phyloP scores from a whole-genome alignment of 1,140 invertebrate genomes.

The Halictus rubicundus region DNA sequence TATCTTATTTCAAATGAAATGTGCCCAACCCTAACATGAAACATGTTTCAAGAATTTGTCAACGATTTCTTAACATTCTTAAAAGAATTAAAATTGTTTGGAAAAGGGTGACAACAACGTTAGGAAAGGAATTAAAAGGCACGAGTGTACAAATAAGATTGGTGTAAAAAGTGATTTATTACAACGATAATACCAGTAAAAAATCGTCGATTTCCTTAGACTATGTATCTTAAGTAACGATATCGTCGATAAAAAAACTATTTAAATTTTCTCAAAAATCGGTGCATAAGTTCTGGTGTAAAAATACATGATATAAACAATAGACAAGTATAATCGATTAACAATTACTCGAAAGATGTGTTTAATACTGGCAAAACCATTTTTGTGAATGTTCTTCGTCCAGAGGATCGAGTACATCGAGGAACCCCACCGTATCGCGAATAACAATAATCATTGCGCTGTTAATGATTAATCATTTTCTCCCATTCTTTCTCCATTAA shows the following conservation, averaged over 20 bases:
- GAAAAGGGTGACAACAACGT: no score
- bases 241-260: slow-evolving; percentile 33
- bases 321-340: neutral
- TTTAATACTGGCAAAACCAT: slow-evolving; percentile 31
- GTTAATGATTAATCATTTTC: neutral
- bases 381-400: neutral
- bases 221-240: slow-evolving; percentile 42
- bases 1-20: no score
- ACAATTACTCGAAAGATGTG: neutral
- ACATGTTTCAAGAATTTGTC: no score
- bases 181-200: slow-evolving; percentile 29
- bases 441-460: slow-evolving; percentile 11
- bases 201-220: slow-evolving; percentile 28
- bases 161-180: slow-evolving; percentile 30
- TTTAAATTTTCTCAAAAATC: neutral
- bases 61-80: no score
- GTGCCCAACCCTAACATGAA: no score
- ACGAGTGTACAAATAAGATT: neutral
- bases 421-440: neutral
- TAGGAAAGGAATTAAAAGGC: no score
- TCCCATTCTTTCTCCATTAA: neutral
- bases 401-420: neutral
- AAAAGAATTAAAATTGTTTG: no score
- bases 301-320: slow-evolving; percentile 2
- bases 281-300: neutral